Conservation (phyloP, 2,797 vertebrate genomes). For the Morus bassanus region DNA sequence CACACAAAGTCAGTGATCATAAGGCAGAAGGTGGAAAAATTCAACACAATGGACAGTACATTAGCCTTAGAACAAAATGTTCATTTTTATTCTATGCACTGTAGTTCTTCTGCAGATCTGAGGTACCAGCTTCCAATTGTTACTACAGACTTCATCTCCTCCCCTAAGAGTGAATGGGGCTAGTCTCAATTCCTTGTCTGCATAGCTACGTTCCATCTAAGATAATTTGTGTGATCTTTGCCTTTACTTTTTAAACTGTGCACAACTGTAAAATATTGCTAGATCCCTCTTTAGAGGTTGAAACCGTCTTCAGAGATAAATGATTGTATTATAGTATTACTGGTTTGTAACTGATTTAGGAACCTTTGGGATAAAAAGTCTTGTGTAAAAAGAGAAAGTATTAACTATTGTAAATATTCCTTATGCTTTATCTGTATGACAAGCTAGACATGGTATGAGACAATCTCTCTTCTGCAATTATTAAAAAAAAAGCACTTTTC, state of each 20-base stretch:
- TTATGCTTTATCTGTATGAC: background rate
- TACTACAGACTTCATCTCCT: background rate
- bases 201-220: background rate
- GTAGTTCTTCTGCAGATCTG: background rate
- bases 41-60: background rate
- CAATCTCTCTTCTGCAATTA: background rate
- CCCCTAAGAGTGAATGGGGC: background rate
- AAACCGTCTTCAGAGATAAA: background rate
- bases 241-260: background rate
- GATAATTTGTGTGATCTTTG: background rate
- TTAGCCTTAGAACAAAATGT: background rate
- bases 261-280: background rate
- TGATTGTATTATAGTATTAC: background rate
- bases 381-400: background rate
- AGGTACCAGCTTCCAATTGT: background rate
- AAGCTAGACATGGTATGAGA: background rate
- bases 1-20: background rate
- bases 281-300: background rate
- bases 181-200: background rate
- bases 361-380: background rate
- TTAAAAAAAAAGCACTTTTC: background rate
- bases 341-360: background rate
- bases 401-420: background rate
- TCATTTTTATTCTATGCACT: background rate
- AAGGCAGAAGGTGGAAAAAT: background rate